Base-by-base conservation (phyloP, 1,140 invertebrate genomes). In the Lepidotrigona ventralis region DNA sequence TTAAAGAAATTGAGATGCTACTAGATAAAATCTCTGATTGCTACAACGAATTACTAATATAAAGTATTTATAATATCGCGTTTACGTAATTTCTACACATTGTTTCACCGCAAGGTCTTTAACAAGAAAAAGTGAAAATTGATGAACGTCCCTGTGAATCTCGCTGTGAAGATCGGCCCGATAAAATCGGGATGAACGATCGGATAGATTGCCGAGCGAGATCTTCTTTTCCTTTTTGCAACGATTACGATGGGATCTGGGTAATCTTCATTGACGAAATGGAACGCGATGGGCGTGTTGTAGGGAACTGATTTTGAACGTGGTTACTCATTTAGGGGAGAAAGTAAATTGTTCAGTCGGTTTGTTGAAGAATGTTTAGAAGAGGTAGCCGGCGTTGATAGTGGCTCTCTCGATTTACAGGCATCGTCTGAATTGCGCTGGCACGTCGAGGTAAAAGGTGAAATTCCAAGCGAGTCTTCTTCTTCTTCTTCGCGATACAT, bases 381-480 rank as follows among this genome's bases (percentile, higher is more conserved):
- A 19, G 21, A 39, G 72, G 60, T 66, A 29, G 23, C 29, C 73
- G 58, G 70, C 33, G 12, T 54, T 19, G 51, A 14, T 29, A 11
- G 46, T 23, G n/a, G 75, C 23, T 66, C 17, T 46, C 60, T 70
- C 69, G 56, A 64, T 72, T 71, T 39, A 56, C 76, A 53, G 58
- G 29, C 54, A 33, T 23, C 60, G 74, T 19, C 39, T 53, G 66
- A 51, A 79, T 79, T n/a, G 56, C 58, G 26, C 51, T 29, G 76
- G 33, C 58, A 66, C 68, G 64, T 78, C 76, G 68, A 79, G 75
- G 81, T 79, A 79, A 83, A 83, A 83, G 81, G 75, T 83, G 76
- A 83, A 83, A 83, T 83, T 72, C 81, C 81, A 79, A 77, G 26
- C 76, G 63, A 79, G 75, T 68, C 79, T 74, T 53, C 79, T 79